Conservation (phyloP, 2,113 vertebrate genomes). For the Xerus inauris region DNA sequence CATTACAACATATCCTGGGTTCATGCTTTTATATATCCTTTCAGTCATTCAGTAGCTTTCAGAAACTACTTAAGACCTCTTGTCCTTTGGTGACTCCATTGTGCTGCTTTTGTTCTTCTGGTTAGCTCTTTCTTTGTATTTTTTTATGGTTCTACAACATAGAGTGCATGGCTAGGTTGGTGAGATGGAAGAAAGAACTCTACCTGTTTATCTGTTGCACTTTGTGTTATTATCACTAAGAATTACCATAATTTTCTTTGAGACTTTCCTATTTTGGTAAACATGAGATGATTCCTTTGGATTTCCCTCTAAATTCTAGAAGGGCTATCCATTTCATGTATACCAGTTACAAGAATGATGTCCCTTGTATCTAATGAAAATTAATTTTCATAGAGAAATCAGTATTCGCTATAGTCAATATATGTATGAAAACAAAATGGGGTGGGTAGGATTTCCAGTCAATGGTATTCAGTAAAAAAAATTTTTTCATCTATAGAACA, state of each 20-base stretch:
- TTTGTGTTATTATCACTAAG: neutral
- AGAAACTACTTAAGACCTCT: neutral
- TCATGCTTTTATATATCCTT: neutral
- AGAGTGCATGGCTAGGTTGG: neutral
- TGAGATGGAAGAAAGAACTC: neutral
- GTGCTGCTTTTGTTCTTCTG: neutral
- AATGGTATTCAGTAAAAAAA: neutral
- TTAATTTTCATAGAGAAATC: neutral
- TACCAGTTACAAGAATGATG: neutral
- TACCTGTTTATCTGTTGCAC: neutral
- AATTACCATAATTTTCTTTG: neutral
- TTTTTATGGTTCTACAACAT: neutral
- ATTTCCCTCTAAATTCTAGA: neutral
- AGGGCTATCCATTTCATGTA: neutral
- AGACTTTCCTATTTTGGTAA: neutral
- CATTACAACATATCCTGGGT: neutral
- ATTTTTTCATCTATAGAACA: neutral
- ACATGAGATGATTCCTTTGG: neutral
- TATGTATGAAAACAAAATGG: slow-evolving; percentile 3
- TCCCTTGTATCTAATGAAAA: neutral
- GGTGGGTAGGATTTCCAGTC: neutral
- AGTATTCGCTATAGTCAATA: neutral
- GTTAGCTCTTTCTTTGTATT: neutral
- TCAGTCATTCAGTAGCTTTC: neutral
- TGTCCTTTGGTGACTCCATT: neutral